phyloP scores from a whole-genome alignment of 1,140 invertebrate genomes.

The Penaeus vannamei region DNA sequence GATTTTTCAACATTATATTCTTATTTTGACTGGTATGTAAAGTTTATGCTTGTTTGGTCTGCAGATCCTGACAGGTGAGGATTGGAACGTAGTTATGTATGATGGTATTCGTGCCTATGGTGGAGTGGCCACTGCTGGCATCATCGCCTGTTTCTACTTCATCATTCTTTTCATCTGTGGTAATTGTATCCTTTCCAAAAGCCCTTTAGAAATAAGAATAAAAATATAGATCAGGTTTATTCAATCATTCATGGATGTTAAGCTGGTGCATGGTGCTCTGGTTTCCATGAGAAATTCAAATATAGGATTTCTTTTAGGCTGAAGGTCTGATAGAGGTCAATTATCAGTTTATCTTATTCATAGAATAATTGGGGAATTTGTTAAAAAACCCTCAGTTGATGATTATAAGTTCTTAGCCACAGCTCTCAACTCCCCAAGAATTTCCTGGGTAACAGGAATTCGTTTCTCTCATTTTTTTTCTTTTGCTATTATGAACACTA shows the following conservation, averaged over 20 bases:
- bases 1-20: neutral
- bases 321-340: too few species aligned
- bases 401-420: too few species aligned
- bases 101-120: slow-evolving; percentile 97
- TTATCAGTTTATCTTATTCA: too few species aligned
- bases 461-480: too few species aligned
- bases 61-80: slow-evolving; percentile 99
- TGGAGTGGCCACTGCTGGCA: slow-evolving; percentile 83
- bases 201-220: neutral
- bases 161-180: slow-evolving; percentile 99
- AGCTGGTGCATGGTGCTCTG: neutral
- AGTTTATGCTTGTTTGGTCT: neutral
- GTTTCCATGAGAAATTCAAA: too few species aligned
- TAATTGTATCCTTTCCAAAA: slow-evolving; percentile 81
- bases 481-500: too few species aligned
- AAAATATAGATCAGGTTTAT: slow-evolving; percentile 1
- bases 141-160: slow-evolving; percentile 99
- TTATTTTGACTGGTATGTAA: neutral
- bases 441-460: too few species aligned
- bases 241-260: neutral
- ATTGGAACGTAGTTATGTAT: slow-evolving; percentile 99
- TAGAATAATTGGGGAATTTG: too few species aligned
- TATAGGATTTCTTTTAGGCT: too few species aligned
- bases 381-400: too few species aligned
- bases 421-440: too few species aligned